A percentile compares a stretch with the other conserved stretches of the same genome.
These are phyloP conservation scores for Parasteatoda tepidariorum DNA, from an alignment of 1,140 invertebrate species.

Conservation along the genomic window DNA sequence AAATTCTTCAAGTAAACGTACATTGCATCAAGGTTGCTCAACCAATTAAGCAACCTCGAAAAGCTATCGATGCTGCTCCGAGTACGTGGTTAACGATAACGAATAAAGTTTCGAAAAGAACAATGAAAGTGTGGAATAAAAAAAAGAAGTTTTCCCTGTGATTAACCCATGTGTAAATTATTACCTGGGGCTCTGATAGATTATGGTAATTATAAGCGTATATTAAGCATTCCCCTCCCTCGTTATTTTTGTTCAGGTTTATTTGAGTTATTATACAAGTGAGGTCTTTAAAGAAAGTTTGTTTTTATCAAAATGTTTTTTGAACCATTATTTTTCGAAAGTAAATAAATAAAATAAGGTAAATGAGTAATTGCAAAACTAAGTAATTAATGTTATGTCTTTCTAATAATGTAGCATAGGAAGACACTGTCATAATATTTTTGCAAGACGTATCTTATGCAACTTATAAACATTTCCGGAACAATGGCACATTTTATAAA, in stretches of 20 bases:
- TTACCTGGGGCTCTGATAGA: not conserved
- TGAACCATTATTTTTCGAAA: too few species aligned
- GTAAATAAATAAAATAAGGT: too few species aligned
- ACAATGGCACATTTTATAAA: too few species aligned
- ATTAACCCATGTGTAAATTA: constrained; percentile 14
- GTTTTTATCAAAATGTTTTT: too few species aligned
- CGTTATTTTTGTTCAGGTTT: not conserved
- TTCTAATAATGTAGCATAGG: too few species aligned
- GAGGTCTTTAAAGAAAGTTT: not conserved
- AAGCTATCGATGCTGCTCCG: not conserved
- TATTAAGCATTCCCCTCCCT: not conserved
- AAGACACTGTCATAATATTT: too few species aligned
- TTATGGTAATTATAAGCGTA: not conserved
- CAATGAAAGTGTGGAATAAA: not conserved
- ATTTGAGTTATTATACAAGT: not conserved
- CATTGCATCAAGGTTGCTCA: not conserved
- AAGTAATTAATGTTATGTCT: too few species aligned
- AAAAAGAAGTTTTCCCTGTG: not conserved
- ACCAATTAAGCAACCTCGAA: not conserved
- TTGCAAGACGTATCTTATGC: too few species aligned
- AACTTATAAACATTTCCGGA: too few species aligned
- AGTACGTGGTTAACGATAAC: not conserved
- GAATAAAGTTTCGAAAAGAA: constrained; percentile 11
- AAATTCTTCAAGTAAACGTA: not conserved
- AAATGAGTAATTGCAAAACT: too few species aligned